Conservation (phyloP, 2,888 invertebrate genomes). For the Tetropium fuscum region DNA sequence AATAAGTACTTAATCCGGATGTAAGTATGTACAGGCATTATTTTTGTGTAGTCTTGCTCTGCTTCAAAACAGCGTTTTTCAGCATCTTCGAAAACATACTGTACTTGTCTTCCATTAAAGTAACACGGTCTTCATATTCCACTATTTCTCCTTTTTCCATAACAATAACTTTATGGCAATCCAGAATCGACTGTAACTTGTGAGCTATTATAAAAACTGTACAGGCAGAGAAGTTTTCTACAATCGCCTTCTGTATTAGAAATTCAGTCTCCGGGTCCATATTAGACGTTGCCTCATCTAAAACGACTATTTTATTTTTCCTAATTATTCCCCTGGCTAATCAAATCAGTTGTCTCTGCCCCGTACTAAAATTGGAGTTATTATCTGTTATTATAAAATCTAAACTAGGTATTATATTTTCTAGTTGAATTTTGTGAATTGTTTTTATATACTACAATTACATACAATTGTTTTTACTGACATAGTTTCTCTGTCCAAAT, state of each 20-base stretch:
- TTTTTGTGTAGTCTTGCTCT: no score
- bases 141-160: conserved; percentile 66
- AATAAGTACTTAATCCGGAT: no score
- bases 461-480: conserved; percentile 60
- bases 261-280: conserved; percentile 69
- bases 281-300: conserved; percentile 72
- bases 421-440: conserved; percentile 60
- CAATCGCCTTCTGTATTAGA: conserved; percentile 69
- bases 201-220: conserved; percentile 69
- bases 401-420: conserved; percentile 58
- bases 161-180: conserved; percentile 69
- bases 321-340: conserved; percentile 69
- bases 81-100: conserved; percentile 51
- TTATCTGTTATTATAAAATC: conserved; percentile 43
- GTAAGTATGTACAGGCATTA: no score
- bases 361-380: conserved; percentile 50
- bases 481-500: conserved; percentile 63
- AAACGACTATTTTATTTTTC: conserved; percentile 67
- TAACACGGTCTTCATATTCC: conserved; percentile 51
- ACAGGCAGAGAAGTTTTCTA: conserved; percentile 67
- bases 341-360: conserved; percentile 71
- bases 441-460: no score
- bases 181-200: conserved; percentile 69
- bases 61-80: conserved; percentile 23
- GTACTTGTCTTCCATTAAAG: conserved; percentile 46